Evolutionary conservation across 2,888 invertebrate genomes (phyloP).

Genomic region (Sphecodes monilicornis): DNA sequence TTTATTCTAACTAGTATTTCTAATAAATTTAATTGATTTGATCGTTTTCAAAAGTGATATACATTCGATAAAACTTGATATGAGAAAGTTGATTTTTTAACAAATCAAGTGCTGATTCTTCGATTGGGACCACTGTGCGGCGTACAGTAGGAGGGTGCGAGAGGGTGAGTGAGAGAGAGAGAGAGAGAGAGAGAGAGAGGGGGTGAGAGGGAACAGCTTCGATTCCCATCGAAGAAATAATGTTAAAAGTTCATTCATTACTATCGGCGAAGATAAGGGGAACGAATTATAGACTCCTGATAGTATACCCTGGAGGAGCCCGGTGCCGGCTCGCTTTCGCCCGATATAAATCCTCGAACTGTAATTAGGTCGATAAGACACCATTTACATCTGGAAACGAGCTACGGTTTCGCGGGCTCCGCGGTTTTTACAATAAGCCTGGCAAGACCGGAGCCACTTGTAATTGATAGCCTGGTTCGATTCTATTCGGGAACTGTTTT

Average conservation of each 20-base stretch:
- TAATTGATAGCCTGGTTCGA: conserved; percentile 51
- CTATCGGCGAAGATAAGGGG: conserved; percentile 65
- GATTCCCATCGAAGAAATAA: conserved; percentile 62
- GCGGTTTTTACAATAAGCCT: conserved; percentile 46
- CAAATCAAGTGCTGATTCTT: no score
- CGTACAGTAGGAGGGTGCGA: no score
- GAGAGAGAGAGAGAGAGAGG: no score
- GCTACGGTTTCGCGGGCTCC: conserved; percentile 15
- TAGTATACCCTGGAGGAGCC: conserved; percentile 61
- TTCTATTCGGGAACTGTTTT: conserved; percentile 1
- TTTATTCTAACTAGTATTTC: no score
- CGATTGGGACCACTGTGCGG: no score
- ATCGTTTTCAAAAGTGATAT: no score
- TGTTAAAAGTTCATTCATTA: conserved; percentile 73
- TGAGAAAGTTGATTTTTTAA: no score
- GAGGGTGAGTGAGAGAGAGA: no score
- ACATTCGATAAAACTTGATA: no score
- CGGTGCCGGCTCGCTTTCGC: conserved; percentile 53
- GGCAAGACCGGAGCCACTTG: conserved; percentile 35
- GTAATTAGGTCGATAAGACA: conserved; percentile 68
- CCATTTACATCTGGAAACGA: conserved; percentile 64
- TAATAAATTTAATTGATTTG: no score
- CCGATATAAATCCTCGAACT: conserved; percentile 64
- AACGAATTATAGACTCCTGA: conserved; percentile 71
- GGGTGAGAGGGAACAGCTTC: conserved; percentile 27